Evolutionary conservation across 2,797 vertebrate species (phyloP), one percentile per base, ranked within the genome.

Genomic region (Acipenser transmontanus): DNA sequence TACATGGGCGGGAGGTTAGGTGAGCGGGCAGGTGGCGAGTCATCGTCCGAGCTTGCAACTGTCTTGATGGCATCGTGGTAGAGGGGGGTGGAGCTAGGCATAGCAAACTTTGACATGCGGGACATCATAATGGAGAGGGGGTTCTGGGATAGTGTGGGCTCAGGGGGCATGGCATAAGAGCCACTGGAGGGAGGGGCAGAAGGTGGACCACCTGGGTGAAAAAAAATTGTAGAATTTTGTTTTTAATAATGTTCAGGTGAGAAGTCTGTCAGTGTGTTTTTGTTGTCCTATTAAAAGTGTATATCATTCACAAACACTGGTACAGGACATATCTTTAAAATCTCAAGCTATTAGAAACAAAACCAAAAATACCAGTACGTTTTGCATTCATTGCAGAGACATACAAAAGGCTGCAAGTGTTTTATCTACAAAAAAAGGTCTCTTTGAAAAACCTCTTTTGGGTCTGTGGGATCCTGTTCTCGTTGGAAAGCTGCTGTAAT

Each of bases 41-140:
- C 97, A 0, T 99, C 97, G 54, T 99, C 97, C 0, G 97, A 99
- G 82, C 97, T 99, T 77, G 97, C 97, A 79, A 99, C 96, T 7
- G 97, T 99, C 91, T 99, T 99, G 90, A 99, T 99, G 89, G 97
- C 97, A 74, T 99, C 97, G 0, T 99, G 97, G 86, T 99, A 99
- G 12, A 99, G 90, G 0, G 97, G 97, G 65, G 97, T 99, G 61
- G 97, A 99, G 81, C 97, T 99, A 72, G 97, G 97, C 97, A 99
- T 99, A 66, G 97, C 97, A 78, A 99, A 99, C 86, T 99, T 99
- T 76, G 97, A 99, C 97, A 99, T 99, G 74, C 96, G 94, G 69
- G 97, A 99, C 97, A 99, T 99, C 97, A 99, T 99, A 73, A 99
- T 98, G 69, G 97, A 98, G 62, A 99, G 93, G 10, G 97, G 97